Evolutionary conservation across 2,113 vertebrate species (phyloP), one percentile per base, ranked within the genome.

Genomic region (Alouatta palliata): DNA sequence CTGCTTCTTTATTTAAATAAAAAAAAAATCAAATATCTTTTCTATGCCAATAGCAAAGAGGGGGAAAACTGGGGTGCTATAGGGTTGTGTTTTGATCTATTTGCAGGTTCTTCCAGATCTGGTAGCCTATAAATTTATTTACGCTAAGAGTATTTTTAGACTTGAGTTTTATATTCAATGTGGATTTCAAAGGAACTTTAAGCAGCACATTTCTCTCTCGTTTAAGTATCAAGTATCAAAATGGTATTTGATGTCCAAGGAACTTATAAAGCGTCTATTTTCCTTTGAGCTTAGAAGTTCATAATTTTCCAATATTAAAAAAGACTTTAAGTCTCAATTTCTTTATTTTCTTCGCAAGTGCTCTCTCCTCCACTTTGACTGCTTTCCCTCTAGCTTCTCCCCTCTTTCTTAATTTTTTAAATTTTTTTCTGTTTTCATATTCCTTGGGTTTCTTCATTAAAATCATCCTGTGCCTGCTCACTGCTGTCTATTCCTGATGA

Each of bases 71-170:
- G 68, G 64, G 37, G 54, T 96, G 25, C 73, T 20, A 5, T 32
- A 20, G 49, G 83, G 66, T 64, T 89, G 11, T 64, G 54, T 90
- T 97, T 92, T 96, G 83, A 96, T 95, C 95, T 90, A 90, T 96
- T 97, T 95, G 80, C 54, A 90, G 66, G 56, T 94, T 97, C 43
- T 97, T 97, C 90, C 71, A 54, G 40, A 92, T 11, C 68, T 96
- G 58, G 40, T 49, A 68, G 21, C 54, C 70, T 90, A 70, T 95
- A 88, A 56, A 93, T 96, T 96, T 92, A 96, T 97, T 97, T 97
- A 97, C 97, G 92, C 96, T 94, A 68, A 97, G 79, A 93, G 92
- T 23, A 96, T 95, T 94, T 97, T 97, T 97, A 97, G 80, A 97
- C 70, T 91, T 80, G 54, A 81, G n/a, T 66, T 95, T 97, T 94